Percentiles rank a stretch among this genome's conserved stretches.
Evolutionary conservation across 2,888 invertebrate genomes (phyloP).

Genomic region (Mayetiola destructor): DNA sequence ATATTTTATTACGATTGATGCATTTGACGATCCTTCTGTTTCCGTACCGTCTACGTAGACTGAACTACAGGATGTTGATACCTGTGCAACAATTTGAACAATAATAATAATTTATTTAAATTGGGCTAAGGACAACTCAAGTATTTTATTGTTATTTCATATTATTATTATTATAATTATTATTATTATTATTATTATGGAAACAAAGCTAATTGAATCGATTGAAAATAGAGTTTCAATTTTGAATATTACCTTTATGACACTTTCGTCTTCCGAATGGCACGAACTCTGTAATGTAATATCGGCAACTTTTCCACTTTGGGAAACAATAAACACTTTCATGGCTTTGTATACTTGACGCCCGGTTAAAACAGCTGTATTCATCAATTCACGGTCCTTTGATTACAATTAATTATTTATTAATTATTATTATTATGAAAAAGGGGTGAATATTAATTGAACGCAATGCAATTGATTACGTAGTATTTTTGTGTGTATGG

Average conservation of each 20-base stretch:
- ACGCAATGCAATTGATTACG: slow-evolving; percentile 16
- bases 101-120: no score
- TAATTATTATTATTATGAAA: no score
- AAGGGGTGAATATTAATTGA: no score
- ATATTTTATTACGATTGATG: slow-evolving; percentile 82
- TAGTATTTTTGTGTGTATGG: no score
- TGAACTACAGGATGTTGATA: slow-evolving; percentile 88
- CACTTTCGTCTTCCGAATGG: slow-evolving; percentile 88
- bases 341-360: slow-evolving; percentile 87
- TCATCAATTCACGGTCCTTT: slow-evolving; percentile 93
- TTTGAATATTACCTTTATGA: slow-evolving; percentile 75
- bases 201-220: neutral
- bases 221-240: no score
- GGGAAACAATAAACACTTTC: slow-evolving; percentile 89
- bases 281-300: slow-evolving; percentile 90
- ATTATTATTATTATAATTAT: slow-evolving; percentile 5
- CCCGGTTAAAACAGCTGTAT: slow-evolving; percentile 88
- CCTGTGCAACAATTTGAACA: slow-evolving; percentile 40
- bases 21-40: slow-evolving; percentile 85
- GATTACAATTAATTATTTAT: no score
- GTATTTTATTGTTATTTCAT: slow-evolving; percentile 15
- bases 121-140: no score
- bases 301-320: slow-evolving; percentile 86
- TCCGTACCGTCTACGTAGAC: slow-evolving; percentile 95
- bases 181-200: neutral